phyloP scores from a whole-genome alignment of 2,113 vertebrate species.

The Tylochromis polylepis region DNA sequence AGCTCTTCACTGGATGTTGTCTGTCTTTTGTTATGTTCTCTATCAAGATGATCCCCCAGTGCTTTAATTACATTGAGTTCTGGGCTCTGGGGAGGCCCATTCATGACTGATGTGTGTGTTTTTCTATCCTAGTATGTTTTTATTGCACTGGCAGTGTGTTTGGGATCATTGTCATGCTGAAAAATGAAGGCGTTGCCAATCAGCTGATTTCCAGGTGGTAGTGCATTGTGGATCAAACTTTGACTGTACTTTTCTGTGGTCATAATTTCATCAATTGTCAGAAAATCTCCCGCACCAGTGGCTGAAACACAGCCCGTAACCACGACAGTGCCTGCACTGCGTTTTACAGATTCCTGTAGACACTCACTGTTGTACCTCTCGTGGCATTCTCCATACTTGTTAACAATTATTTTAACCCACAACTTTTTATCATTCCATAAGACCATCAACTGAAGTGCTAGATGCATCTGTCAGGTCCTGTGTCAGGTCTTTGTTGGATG shows the following conservation, averaged over 20 bases:
- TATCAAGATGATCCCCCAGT: neutral
- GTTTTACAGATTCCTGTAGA: neutral
- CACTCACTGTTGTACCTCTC: neutral
- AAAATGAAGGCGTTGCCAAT: neutral
- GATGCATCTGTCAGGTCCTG: neutral
- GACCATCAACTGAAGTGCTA: neutral
- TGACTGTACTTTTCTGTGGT: neutral
- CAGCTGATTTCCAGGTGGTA: neutral
- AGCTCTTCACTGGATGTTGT: neutral
- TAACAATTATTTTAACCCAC: neutral
- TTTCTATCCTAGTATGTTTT: neutral
- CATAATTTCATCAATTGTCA: too few relatives aligned
- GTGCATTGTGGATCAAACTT: neutral
- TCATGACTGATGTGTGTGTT: neutral
- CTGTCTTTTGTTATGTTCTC: neutral
- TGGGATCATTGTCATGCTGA: neutral
- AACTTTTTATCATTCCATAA: neutral
- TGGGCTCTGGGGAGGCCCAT: neutral
- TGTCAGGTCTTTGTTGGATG: neutral
- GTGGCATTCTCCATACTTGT: neutral
- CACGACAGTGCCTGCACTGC: accelerated
- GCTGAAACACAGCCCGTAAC: too few relatives aligned
- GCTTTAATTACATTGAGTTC: neutral
- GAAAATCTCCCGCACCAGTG: too few relatives aligned
- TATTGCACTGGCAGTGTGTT: neutral